Evolutionary conservation across 2,797 vertebrate genomes (phyloP).

Genomic region (Gouania willdenowi): DNA sequence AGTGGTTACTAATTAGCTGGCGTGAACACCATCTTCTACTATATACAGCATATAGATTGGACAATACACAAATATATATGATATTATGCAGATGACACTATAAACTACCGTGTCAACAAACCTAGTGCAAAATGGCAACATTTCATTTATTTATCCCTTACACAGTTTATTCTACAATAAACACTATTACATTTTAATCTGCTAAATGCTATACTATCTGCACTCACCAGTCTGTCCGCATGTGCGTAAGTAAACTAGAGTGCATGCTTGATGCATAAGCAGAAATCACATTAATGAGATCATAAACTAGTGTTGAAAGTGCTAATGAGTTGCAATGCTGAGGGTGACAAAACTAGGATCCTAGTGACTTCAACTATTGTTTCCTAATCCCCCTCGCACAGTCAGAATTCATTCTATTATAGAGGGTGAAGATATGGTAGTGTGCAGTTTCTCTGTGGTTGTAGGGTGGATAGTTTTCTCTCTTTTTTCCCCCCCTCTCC

Average conservation of each 20-base stretch:
- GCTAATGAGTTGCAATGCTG: constrained; percentile 74
- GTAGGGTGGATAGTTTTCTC: constrained; percentile 49
- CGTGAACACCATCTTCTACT: constrained; percentile 66
- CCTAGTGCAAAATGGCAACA: constrained; percentile 29
- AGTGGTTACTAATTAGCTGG: constrained; percentile 74
- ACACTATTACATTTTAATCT: constrained; percentile 49
- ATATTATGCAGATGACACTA: constrained; percentile 50
- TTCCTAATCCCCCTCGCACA: constrained; percentile 70
- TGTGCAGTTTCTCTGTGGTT: constrained; percentile 47
- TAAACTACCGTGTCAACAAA: constrained; percentile 27
- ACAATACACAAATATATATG: constrained; percentile 43
- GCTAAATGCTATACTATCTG: constrained; percentile 58
- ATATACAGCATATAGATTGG: constrained; percentile 56
- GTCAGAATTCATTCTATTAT: constrained; percentile 74
- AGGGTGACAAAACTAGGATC: constrained; percentile 70
- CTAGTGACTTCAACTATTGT: constrained; percentile 67
- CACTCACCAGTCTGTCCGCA: constrained; percentile 26
- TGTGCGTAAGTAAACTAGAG: constrained; percentile 22
- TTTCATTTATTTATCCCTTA: constrained; percentile 35
- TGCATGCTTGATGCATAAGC: constrained; percentile 65
- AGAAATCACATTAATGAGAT: constrained; percentile 72
- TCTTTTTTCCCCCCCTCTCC: constrained; percentile 5
- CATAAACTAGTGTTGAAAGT: constrained; percentile 73
- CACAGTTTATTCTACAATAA: constrained; percentile 38
- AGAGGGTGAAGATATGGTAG: constrained; percentile 50